phyloP scores from a whole-genome alignment of 2,888 invertebrate genomes.

The Drosophila incognita region DNA sequence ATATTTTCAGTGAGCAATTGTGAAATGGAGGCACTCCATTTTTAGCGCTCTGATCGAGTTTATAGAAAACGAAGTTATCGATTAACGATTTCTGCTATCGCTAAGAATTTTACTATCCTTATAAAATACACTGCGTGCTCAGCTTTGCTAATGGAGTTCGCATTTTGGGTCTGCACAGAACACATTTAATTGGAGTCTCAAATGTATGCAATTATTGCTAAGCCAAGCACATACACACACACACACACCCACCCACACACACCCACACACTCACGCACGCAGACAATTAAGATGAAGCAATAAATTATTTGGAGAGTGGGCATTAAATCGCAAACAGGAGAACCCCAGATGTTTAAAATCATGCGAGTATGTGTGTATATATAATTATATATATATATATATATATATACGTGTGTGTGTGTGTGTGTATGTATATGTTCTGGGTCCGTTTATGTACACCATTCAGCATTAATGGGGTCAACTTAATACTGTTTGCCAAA shows the following conservation, averaged over 20 bases:
- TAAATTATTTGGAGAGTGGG: slow-evolving; percentile 52
- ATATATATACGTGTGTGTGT: background rate
- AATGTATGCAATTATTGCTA: slow-evolving; percentile 40
- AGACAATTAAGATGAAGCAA: slow-evolving; percentile 53
- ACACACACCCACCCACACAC: background rate
- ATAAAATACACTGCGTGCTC: background rate
- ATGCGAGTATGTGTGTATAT: background rate
- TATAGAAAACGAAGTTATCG: background rate
- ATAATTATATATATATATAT: background rate
- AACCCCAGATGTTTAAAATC: slow-evolving; percentile 16
- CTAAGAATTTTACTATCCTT: background rate
- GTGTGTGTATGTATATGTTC: slow-evolving; percentile 5
- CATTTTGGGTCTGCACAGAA: background rate
- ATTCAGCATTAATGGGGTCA: slow-evolving; percentile 28
- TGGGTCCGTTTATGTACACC: slow-evolving; percentile 12
- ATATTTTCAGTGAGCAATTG: slow-evolving; percentile 9
- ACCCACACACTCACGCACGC: slow-evolving; percentile 10
- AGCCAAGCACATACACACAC: slow-evolving; percentile 9
- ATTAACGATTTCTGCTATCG: background rate
- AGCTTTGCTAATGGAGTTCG: background rate
- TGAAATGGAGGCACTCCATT: background rate
- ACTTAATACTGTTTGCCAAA: slow-evolving; percentile 62
- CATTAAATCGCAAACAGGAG: slow-evolving; percentile 30
- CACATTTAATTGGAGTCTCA: slow-evolving; percentile 35
- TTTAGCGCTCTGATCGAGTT: background rate